Base-by-base conservation (phyloP, 2,797 vertebrate species). In the Lepilemur ruficaudatus region DNA sequence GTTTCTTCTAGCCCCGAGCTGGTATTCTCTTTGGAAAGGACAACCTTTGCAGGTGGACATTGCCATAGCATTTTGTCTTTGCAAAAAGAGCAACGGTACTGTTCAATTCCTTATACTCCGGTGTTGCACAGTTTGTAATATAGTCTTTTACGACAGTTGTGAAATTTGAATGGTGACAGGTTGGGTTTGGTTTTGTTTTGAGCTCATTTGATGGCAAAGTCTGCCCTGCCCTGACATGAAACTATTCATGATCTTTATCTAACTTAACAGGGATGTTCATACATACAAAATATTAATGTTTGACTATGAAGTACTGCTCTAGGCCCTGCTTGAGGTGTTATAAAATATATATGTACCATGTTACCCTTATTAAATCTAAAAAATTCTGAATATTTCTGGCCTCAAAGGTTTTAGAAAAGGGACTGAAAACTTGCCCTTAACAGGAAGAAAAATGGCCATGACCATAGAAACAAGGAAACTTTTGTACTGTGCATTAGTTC, bases 321-420 rank as follows among this genome's bases (percentile, higher is more conserved):
- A 52, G 38, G 65, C 43, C 67, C 48, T 48, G 11, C 67, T 59
- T 41, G 35, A 30, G 28, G 17, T 57, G 38, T 57, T 79, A 28
- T 84, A 86, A 87, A 91, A 72, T 69, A 43, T 30, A 0, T 9
- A 4, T 17, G 22, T 23, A 22, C 46, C 55, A 0, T 22, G 15
- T 61, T 72, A 25, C 23, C 22, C 70, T 85, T 85, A n/a, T 43
- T 79, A 89, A 94, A 52, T 43, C 38, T 41, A 82, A 72, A 41
- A 59, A 52, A 41, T 90, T 83, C 35, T 67, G 41, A 46, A 70
- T 61, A 72, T 78, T 90, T 96, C 67, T 84, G 32, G 52, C 70
- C 61, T 90, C 67, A 72, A 30, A 83, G 23, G 3, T 91, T 94
- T 94, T 57, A 89, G 83, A 78, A 90, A 88, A 91, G 83, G 52